phyloP scores from a whole-genome alignment of 2,113 vertebrate genomes.

The Stigmatopora nigra region DNA sequence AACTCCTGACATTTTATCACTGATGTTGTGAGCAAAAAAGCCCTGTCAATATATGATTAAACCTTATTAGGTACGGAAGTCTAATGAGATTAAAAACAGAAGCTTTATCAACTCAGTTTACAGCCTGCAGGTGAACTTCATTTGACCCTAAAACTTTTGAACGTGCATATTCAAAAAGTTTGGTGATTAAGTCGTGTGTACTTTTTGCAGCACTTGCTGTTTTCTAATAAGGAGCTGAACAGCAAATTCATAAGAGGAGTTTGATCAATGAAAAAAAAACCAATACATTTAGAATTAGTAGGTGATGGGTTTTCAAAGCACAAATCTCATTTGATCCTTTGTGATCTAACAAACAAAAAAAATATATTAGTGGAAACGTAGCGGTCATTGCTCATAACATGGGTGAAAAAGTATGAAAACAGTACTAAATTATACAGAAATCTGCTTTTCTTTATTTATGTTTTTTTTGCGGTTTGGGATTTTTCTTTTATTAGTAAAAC shows the following conservation, averaged over 20 bases:
- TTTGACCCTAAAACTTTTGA: not conserved
- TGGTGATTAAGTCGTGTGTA: not conserved
- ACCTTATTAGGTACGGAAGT: not conserved
- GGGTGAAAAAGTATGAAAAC: too few species aligned
- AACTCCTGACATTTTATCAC: not conserved
- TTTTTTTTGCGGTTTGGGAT: too few species aligned
- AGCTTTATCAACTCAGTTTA: not conserved
- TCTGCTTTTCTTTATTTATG: too few species aligned
- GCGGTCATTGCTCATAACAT: too few species aligned
- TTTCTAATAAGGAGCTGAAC: not conserved
- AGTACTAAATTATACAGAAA: too few species aligned
- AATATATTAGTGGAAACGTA: too few species aligned
- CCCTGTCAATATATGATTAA: not conserved
- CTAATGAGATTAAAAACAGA: not conserved
- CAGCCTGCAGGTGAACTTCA: not conserved
- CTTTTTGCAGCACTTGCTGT: not conserved
- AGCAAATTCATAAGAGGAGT: not conserved
- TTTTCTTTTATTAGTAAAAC: too few species aligned
- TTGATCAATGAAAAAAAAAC: not conserved
- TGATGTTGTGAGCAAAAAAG: not conserved
- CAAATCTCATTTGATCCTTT: too few species aligned
- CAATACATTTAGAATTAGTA: not conserved
- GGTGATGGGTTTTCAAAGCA: too few species aligned
- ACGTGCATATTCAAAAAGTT: not conserved
- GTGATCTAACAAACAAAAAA: too few species aligned